These are phyloP conservation scores for Ancistrus triradiatus DNA, from an alignment of 2,113 vertebrate species.

Conservation along the genomic window DNA sequence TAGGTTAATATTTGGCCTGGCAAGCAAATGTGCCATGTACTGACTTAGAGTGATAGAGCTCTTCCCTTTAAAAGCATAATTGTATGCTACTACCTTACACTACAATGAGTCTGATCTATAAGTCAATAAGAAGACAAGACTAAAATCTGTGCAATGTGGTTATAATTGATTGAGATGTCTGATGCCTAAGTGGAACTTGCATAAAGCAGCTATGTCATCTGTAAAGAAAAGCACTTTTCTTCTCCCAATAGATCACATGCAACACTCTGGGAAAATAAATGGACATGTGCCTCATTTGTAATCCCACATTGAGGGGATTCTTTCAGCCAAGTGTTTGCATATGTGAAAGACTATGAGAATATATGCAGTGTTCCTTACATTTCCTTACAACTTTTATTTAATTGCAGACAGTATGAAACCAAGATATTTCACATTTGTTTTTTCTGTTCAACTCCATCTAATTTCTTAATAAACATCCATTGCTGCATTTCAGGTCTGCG, in stretches of 20 bases:
- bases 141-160: conserved; percentile 78
- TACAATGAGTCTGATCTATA: conserved; percentile 71
- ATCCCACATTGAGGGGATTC: conserved; percentile 44
- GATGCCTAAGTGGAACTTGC: conserved; percentile 76
- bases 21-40: conserved; percentile 50
- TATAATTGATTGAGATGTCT: conserved; percentile 84
- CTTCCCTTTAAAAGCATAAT: conserved; percentile 62
- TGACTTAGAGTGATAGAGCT: conserved; percentile 53
- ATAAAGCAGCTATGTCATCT: conserved; percentile 75
- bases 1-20: conserved; percentile 51
- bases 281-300: conserved; percentile 67
- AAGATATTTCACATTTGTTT: no score
- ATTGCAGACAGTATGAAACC: no score
- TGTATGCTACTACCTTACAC: conserved; percentile 68
- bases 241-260: conserved; percentile 68
- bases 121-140: conserved; percentile 76
- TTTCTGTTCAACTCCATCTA: no score
- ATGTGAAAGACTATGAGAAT: conserved; percentile 2
- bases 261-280: conserved; percentile 69
- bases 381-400: no score
- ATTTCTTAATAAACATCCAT: no score
- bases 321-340: conserved; percentile 46
- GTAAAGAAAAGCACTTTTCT: conserved; percentile 78
- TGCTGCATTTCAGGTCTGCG: no score
- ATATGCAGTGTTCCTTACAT: no score